These are phyloP conservation scores for Eledona agricola DNA, from an alignment of 2,888 invertebrate genomes.

Conservation along the genomic window DNA sequence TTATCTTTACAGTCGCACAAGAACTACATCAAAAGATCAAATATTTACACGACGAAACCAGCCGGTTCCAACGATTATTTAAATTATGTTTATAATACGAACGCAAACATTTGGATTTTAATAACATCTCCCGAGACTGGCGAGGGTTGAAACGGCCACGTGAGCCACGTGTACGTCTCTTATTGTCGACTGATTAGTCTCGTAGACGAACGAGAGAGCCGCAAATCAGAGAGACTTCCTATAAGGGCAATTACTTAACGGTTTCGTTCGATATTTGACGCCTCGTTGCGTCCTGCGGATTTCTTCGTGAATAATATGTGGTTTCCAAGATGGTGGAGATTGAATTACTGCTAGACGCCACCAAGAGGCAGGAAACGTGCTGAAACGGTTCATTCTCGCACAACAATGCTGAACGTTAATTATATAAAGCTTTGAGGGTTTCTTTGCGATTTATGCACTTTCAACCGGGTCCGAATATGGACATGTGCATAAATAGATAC, in stretches of 20 bases:
- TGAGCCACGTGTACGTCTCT: too few relatives aligned
- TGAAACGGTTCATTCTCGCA: too few relatives aligned
- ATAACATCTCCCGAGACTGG: constrained; percentile 18
- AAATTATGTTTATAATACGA: constrained; percentile 30
- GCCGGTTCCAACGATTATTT: constrained; percentile 19
- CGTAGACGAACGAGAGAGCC: constrained; percentile 7
- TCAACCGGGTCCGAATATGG: too few relatives aligned
- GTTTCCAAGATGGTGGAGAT: neutral
- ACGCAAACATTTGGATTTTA: constrained; percentile 29
- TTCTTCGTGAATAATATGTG: constrained; percentile 1
- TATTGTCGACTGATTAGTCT: too few relatives aligned
- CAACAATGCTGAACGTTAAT: too few relatives aligned
- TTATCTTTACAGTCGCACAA: constrained; percentile 18
- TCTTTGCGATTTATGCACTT: too few relatives aligned
- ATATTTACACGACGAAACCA: constrained; percentile 31
- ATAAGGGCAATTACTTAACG: constrained; percentile 38
- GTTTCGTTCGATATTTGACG: constrained; percentile 25
- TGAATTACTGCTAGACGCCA: too few relatives aligned
- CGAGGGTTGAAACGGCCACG: constrained; percentile 3
- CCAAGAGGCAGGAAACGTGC: too few relatives aligned
- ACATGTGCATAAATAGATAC: too few relatives aligned
- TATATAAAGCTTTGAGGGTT: too few relatives aligned
- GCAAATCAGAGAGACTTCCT: constrained; percentile 18
- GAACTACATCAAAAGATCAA: constrained; percentile 23
- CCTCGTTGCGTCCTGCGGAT: constrained; percentile 10